Conservation (phyloP, 2,888 invertebrate species). For the Euplagia quadripunctaria region DNA sequence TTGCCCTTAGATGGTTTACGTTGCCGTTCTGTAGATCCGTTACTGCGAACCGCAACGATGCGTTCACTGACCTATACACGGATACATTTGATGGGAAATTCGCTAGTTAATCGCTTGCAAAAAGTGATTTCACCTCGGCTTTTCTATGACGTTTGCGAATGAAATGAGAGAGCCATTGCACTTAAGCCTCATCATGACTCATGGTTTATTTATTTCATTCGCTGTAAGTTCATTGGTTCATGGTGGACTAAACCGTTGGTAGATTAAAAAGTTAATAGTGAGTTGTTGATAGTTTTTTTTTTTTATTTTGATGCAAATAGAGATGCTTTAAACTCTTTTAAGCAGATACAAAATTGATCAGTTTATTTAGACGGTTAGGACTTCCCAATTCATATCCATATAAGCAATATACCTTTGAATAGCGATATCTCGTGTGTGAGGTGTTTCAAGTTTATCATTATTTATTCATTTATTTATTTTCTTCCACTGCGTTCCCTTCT, state of each 20-base stretch:
- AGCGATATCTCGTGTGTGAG: no score
- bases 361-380: no score
- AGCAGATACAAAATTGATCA: no score
- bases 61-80: slow-evolving; percentile 69
- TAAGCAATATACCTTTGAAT: no score
- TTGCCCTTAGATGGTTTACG: slow-evolving; percentile 48
- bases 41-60: slow-evolving; percentile 42
- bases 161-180: neutral
- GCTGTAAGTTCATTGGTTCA: no score
- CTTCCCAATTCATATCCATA: no score
- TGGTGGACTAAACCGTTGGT: neutral
- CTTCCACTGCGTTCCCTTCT: no score
- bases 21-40: slow-evolving; percentile 51
- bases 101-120: slow-evolving; percentile 55
- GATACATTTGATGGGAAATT: slow-evolving; percentile 67
- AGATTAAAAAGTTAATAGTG: neutral
- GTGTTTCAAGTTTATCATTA: no score
- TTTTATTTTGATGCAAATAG: no score
- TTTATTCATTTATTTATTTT: no score
- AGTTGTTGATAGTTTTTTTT: neutral
- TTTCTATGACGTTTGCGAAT: neutral
- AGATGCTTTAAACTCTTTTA: no score
- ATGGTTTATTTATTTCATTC: no score
- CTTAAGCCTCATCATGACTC: neutral
- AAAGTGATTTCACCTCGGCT: slow-evolving; percentile 27